Evolutionary conservation across 2,888 invertebrate genomes (phyloP).

Genomic region (Trypoxylon attenuatum): DNA sequence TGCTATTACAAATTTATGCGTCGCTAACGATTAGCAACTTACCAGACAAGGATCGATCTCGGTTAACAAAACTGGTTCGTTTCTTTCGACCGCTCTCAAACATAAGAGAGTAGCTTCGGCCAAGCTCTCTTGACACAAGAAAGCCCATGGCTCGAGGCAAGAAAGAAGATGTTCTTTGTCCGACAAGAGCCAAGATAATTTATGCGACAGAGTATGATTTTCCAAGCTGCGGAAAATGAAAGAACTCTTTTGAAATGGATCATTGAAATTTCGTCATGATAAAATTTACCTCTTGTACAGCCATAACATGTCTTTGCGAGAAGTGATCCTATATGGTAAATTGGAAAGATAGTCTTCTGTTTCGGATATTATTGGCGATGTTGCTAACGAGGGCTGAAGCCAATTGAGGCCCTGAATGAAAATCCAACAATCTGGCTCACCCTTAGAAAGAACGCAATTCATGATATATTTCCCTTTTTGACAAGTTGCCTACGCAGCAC

Average conservation of each 20-base stretch:
- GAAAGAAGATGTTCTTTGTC: constrained; percentile 79
- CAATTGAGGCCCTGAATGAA: constrained; percentile 80
- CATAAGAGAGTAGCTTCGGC: constrained; percentile 80
- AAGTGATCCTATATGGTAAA: constrained; percentile 74
- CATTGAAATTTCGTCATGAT: too few species aligned
- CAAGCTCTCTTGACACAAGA: constrained; percentile 78
- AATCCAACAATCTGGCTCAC: constrained; percentile 76
- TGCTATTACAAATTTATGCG: neutral
- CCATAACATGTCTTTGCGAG: constrained; percentile 77
- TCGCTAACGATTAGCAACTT: constrained; percentile 39
- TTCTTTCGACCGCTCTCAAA: constrained; percentile 80
- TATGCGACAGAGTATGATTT: constrained; percentile 77
- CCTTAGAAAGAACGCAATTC: constrained; percentile 69
- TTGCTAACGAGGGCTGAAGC: constrained; percentile 77
- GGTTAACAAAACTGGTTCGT: constrained; percentile 78
- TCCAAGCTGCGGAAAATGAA: constrained; percentile 74
- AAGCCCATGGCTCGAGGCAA: constrained; percentile 79
- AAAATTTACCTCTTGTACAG: constrained; percentile 73
- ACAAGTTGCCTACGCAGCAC: too few species aligned
- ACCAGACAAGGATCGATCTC: constrained; percentile 79
- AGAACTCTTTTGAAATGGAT: too few species aligned
- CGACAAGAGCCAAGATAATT: constrained; percentile 79
- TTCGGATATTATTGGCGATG: constrained; percentile 75
- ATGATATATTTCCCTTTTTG: constrained; percentile 6
- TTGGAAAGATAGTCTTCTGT: constrained; percentile 67